These are phyloP conservation scores for Aphis gossypii DNA, from an alignment of 1,140 invertebrate genomes.

Conservation along the genomic window DNA sequence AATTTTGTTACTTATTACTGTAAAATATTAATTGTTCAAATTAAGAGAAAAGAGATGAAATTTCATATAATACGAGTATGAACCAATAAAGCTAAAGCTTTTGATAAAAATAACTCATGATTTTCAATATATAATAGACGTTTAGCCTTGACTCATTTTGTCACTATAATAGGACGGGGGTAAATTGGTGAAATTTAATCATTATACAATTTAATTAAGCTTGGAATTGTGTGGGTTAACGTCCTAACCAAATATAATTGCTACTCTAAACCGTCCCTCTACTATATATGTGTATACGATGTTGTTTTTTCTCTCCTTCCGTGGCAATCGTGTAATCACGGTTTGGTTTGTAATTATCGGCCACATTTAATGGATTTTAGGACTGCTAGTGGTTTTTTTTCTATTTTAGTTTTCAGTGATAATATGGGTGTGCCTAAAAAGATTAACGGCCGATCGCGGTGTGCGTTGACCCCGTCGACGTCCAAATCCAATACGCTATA, in stretches of 20 bases:
- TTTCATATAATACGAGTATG: neutral
- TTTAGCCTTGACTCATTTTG: slow-evolving; percentile 18
- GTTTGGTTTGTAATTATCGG: slow-evolving; percentile 45
- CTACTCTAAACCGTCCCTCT: slow-evolving; percentile 31
- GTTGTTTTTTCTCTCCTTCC: neutral
- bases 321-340: neutral
- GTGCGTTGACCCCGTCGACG: slow-evolving; percentile 35
- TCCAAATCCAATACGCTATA: slow-evolving; percentile 31
- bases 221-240: slow-evolving; percentile 31
- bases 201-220: slow-evolving; percentile 32
- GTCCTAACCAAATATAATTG: slow-evolving; percentile 35
- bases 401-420: slow-evolving; percentile 37
- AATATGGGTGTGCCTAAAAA: slow-evolving; percentile 57
- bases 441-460: slow-evolving; percentile 52
- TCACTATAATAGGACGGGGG: neutral
- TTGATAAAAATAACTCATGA: neutral
- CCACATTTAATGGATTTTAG: slow-evolving; percentile 46
- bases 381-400: slow-evolving; percentile 35
- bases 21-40: neutral
- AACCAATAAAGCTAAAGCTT: neutral
- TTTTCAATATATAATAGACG: slow-evolving; percentile 30
- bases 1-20: neutral
- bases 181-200: slow-evolving; percentile 38
- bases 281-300: neutral
- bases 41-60: neutral